Conservation (phyloP, 1,140 invertebrate species). For the Lamellibrachia luymesi region DNA sequence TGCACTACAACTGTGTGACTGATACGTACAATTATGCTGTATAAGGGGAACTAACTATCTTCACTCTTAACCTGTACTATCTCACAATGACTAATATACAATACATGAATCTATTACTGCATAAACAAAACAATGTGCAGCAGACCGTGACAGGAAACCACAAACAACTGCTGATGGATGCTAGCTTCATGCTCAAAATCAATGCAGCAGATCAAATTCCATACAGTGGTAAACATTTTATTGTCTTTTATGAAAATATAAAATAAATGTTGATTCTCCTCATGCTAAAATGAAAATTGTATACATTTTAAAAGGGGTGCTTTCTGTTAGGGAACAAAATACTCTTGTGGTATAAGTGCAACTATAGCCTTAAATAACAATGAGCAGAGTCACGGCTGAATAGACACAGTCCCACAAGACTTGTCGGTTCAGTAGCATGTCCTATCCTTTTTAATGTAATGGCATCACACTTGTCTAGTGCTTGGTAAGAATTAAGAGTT, state of each 20-base stretch:
- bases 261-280: no score
- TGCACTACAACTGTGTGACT: not conserved
- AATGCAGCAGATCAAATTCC: not conserved
- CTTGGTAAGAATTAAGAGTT: not conserved
- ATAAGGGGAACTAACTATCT: not conserved
- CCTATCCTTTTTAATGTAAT: no score
- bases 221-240: not conserved
- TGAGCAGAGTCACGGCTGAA: no score
- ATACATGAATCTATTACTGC: not conserved
- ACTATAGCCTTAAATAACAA: no score
- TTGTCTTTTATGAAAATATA: not conserved
- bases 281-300: no score
- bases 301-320: no score
- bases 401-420: no score
- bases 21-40: not conserved
- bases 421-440: no score
- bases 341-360: no score
- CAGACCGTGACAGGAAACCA: not conserved
- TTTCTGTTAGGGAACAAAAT: no score
- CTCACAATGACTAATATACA: not conserved
- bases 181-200: not conserved
- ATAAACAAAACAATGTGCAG: not conserved
- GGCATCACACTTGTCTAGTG: not conserved
- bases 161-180: not conserved
- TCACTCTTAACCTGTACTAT: not conserved